These are phyloP conservation scores for Caerostris darwini DNA, from an alignment of 1,140 invertebrate species.

Conservation along the genomic window DNA sequence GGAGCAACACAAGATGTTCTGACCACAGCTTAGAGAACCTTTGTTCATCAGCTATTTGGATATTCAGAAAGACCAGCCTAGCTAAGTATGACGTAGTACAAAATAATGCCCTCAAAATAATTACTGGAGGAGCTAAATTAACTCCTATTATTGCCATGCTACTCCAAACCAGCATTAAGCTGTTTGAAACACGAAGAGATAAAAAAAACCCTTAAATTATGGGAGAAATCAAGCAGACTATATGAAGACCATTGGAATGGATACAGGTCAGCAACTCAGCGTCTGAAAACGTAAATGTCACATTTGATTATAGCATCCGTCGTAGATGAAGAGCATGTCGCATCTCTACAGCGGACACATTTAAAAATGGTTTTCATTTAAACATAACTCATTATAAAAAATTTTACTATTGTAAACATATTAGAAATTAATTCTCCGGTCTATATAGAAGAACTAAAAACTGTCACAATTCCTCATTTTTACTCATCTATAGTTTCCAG, in stretches of 20 bases:
- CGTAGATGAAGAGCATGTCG: too few species aligned
- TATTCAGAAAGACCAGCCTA: neutral
- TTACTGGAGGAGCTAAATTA: neutral
- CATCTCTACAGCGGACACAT: too few species aligned
- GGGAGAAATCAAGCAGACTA: neutral
- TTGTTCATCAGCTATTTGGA: neutral
- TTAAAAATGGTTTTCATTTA: too few species aligned
- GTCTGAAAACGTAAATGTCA: too few species aligned
- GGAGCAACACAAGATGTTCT: neutral
- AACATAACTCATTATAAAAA: too few species aligned
- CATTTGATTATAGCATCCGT: too few species aligned
- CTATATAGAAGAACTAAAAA: too few species aligned
- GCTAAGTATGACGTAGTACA: neutral
- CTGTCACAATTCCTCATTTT: too few species aligned
- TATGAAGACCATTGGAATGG: neutral
- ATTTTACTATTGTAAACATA: too few species aligned
- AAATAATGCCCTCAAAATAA: neutral
- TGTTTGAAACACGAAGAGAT: neutral
- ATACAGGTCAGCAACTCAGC: too few species aligned
- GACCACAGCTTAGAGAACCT: neutral
- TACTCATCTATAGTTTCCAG: too few species aligned
- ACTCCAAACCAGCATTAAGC: neutral
- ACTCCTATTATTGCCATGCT: neutral
- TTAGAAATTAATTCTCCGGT: too few species aligned
- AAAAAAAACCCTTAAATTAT: neutral